These are phyloP conservation scores for Masticophis lateralis DNA, from an alignment of 2,797 vertebrate species.

Conservation along the genomic window DNA sequence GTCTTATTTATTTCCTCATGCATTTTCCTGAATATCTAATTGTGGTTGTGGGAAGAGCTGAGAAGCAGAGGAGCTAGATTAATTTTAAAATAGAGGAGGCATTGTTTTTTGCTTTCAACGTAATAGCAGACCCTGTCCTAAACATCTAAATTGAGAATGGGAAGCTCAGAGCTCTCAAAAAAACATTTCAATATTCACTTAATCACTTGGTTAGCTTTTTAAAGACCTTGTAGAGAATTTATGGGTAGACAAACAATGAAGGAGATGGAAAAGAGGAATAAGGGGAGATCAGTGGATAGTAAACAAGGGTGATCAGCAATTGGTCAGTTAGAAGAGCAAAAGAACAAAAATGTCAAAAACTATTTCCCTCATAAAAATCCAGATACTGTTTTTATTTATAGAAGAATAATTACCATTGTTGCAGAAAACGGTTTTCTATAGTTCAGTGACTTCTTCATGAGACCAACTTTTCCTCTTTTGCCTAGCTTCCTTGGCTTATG, in stretches of 20 bases:
- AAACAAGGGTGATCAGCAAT: neutral
- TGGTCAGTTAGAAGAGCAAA: neutral
- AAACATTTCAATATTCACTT: neutral
- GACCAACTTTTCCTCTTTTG: neutral
- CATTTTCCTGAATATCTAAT: neutral
- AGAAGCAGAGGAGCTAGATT: neutral
- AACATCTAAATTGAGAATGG: neutral
- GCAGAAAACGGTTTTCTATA: neutral
- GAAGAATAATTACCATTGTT: neutral
- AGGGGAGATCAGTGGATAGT: neutral
- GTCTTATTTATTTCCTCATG: neutral
- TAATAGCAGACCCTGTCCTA: neutral
- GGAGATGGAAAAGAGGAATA: neutral
- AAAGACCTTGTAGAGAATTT: neutral
- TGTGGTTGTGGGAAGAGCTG: neutral
- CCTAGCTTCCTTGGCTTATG: slow-evolving; percentile 16
- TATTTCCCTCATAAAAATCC: neutral
- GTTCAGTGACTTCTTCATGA: slow-evolving; percentile 23
- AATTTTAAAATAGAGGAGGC: neutral
- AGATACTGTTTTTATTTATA: neutral
- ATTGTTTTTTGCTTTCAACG: neutral
- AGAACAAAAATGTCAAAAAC: neutral
- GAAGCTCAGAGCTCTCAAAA: neutral
- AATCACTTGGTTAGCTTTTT: neutral
- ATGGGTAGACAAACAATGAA: neutral